Percentiles rank a stretch among this genome's conserved stretches.
phyloP scores from a whole-genome alignment of 2,113 vertebrate species.

The Sander vitreus region DNA sequence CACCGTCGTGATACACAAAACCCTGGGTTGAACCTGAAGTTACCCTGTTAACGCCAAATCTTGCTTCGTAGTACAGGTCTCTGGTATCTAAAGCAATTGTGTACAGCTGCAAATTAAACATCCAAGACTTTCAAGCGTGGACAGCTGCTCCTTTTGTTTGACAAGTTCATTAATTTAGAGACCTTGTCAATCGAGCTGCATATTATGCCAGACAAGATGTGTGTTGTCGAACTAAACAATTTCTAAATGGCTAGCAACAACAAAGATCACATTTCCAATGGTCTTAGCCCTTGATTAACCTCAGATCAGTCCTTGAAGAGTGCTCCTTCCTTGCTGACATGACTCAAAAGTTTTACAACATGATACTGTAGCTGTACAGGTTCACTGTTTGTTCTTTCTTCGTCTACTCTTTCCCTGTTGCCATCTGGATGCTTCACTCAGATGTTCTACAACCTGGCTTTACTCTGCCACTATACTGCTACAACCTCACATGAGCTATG shows the following conservation, averaged over 20 bases:
- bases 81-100: not conserved
- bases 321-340: not conserved
- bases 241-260: not conserved
- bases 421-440: conserved; percentile 32
- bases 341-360: conserved; percentile 4
- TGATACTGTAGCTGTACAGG: not conserved
- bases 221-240: not conserved
- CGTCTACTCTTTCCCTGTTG: conserved; percentile 10
- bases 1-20: too few species aligned
- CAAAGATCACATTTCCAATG: not conserved
- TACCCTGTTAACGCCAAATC: too few species aligned
- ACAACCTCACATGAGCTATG: not conserved
- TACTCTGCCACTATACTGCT: not conserved
- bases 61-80: too few species aligned
- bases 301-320: not conserved
- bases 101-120: not conserved
- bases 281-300: not conserved
- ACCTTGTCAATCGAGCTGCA: conserved; percentile 4
- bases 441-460: conserved; percentile 21
- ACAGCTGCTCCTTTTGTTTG: conserved; percentile 21
- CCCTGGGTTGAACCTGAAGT: too few species aligned
- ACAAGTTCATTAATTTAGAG: conserved; percentile 30
- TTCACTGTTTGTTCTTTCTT: conserved; percentile 17
- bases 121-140: not conserved
- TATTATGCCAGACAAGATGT: conserved; percentile 1